Conservation (phyloP, 1,140 invertebrate species). For the Cydia splendana region DNA sequence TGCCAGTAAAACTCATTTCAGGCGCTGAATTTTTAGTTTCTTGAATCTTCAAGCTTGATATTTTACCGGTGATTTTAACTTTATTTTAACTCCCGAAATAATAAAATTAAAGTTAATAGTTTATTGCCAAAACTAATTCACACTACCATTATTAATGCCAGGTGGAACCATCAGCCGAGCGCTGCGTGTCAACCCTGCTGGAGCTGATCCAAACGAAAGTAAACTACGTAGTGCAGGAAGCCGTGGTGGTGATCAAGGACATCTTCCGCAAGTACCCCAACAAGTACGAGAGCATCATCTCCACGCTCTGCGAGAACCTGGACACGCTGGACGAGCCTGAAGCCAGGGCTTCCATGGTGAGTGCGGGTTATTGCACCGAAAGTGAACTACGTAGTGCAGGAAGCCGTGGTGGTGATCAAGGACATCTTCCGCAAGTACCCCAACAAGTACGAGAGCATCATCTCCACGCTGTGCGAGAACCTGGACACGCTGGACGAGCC, state of each 20-base stretch:
- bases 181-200: constrained; percentile 98
- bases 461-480: constrained; percentile 99
- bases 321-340: constrained; percentile 99
- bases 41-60: too few relatives aligned
- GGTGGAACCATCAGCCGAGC: constrained; percentile 98
- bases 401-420: constrained; percentile 99
- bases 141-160: constrained; percentile 38
- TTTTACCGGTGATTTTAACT: too few relatives aligned
- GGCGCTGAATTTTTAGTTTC: too few relatives aligned
- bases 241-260: constrained; percentile 99
- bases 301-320: constrained; percentile 98
- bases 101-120: too few relatives aligned
- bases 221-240: constrained; percentile 99
- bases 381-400: constrained; percentile 99
- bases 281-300: constrained; percentile 99
- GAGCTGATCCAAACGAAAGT: constrained; percentile 99
- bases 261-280: constrained; percentile 99
- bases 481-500: constrained; percentile 99
- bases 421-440: constrained; percentile 99
- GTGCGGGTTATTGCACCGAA: constrained; percentile 85
- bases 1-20: too few relatives aligned
- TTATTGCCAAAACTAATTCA: background rate
- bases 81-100: too few relatives aligned
- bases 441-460: constrained; percentile 99
- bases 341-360: constrained; percentile 98